Percentiles rank a stretch among this genome's conserved stretches.
These are phyloP conservation scores for Hexactinellida sp. DNA, from an alignment of 37 sponge, comb jelly and placozoan genomes.

Conservation along the genomic window DNA sequence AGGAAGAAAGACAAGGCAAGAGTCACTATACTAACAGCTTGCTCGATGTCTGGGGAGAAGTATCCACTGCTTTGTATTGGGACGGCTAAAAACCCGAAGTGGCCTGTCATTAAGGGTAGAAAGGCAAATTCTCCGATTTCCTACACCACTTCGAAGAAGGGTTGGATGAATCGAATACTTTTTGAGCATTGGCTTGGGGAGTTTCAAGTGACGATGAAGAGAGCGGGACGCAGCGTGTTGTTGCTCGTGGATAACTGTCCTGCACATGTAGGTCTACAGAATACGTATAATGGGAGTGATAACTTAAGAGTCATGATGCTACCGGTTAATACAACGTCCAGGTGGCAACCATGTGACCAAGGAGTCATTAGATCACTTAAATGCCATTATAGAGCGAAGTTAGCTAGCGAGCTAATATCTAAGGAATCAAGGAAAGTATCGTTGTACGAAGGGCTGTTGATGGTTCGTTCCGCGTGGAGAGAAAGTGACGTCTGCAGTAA, in stretches of 20 bases:
- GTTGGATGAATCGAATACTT: conserved; percentile 22
- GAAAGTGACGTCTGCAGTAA: not conserved
- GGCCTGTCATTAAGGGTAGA: not conserved
- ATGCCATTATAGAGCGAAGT: conserved; percentile 13
- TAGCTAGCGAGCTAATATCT: not conserved
- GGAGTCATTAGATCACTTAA: conserved; percentile 23
- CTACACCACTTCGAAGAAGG: not conserved
- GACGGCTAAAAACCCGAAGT: not conserved
- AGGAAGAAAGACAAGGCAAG: not conserved
- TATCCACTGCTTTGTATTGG: not conserved
- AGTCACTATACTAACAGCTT: not conserved
- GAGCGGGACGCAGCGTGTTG: not conserved
- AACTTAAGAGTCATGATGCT: not conserved
- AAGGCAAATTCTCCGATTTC: not conserved
- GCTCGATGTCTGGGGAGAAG: not conserved
- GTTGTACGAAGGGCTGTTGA: not conserved
- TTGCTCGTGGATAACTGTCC: conserved; percentile 24
- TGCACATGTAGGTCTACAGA: not conserved
- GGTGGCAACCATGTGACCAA: conserved; percentile 22
- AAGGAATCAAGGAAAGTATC: not conserved
- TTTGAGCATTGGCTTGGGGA: conserved; percentile 3
- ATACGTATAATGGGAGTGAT: not conserved
- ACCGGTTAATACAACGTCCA: conserved; percentile 22
- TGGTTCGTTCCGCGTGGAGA: not conserved
- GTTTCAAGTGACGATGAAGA: not conserved